Evolutionary conservation across 2,888 invertebrate species (phyloP).

Genomic region (Pyrrhia umbra): DNA sequence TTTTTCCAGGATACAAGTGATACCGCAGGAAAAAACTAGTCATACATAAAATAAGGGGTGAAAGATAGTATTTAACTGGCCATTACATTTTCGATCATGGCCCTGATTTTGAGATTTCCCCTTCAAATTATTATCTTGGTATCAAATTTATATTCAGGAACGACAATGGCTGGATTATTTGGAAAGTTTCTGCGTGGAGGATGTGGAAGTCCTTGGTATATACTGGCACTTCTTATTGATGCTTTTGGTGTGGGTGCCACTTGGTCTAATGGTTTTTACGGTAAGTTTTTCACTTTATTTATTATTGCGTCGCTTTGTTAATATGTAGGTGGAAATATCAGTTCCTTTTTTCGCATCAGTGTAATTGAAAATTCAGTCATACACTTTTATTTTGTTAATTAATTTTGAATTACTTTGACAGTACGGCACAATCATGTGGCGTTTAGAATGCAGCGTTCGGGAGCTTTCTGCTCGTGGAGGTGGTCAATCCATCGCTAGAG

Average conservation of each 20-base stretch:
- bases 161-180: conserved; percentile 94
- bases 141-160: conserved; percentile 82
- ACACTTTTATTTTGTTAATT: too few species aligned
- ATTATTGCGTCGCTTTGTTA: too few species aligned
- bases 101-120: too few species aligned
- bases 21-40: too few species aligned
- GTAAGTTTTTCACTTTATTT: conserved; percentile 88
- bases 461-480: conserved; percentile 91
- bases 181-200: conserved; percentile 94
- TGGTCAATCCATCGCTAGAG: conserved; percentile 90
- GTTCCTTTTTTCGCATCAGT: too few species aligned
- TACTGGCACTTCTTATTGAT: conserved; percentile 95
- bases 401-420: conserved; percentile 42
- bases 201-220: conserved; percentile 90
- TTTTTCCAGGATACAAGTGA: too few species aligned
- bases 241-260: conserved; percentile 94
- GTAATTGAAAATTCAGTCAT: too few species aligned
- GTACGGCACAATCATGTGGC: conserved; percentile 84
- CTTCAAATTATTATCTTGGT: too few species aligned
- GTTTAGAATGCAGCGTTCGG: conserved; percentile 92
- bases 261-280: conserved; percentile 93
- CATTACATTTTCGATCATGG: too few species aligned
- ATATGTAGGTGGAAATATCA: too few species aligned
- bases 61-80: too few species aligned
- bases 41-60: too few species aligned